phyloP scores from a whole-genome alignment of 2,113 vertebrate genomes.

The Toxostoma redivivum region DNA sequence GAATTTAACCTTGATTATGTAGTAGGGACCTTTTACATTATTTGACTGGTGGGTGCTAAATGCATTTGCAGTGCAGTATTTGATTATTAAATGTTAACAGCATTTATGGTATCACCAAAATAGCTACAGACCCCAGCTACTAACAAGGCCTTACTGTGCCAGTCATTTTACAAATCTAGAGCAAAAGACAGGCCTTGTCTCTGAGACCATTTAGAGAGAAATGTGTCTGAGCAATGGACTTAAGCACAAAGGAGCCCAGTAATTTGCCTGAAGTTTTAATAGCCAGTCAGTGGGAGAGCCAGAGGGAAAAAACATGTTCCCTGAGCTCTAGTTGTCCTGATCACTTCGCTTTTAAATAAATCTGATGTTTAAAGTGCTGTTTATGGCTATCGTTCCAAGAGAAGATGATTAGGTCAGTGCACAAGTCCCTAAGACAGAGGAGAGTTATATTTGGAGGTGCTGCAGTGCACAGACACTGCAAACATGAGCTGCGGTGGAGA shows the following conservation, averaged over 20 bases:
- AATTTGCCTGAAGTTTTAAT: not conserved
- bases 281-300: not conserved
- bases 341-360: conserved; percentile 13
- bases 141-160: not conserved
- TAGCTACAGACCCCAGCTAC: not conserved
- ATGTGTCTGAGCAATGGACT: not conserved
- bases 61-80: not conserved
- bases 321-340: not conserved
- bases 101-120: not conserved
- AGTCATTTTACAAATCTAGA: not conserved
- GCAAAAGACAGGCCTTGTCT: not conserved
- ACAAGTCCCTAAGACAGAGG: conserved; percentile 4
- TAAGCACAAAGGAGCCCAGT: not conserved
- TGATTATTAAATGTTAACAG: not conserved
- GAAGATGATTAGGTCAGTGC: conserved; percentile 45
- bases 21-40: not conserved
- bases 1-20: not conserved
- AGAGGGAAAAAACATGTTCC: not conserved
- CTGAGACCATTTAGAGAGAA: not conserved
- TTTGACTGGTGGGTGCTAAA: not conserved
- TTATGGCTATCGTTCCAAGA: not conserved
- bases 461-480: not conserved
- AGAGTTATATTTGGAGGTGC: not conserved
- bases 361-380: conserved; percentile 24
- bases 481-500: not conserved